Percentiles rank a stretch among this genome's conserved stretches.
phyloP scores from a whole-genome alignment of 2,888 invertebrate species.

The Stenodema calcarata region DNA sequence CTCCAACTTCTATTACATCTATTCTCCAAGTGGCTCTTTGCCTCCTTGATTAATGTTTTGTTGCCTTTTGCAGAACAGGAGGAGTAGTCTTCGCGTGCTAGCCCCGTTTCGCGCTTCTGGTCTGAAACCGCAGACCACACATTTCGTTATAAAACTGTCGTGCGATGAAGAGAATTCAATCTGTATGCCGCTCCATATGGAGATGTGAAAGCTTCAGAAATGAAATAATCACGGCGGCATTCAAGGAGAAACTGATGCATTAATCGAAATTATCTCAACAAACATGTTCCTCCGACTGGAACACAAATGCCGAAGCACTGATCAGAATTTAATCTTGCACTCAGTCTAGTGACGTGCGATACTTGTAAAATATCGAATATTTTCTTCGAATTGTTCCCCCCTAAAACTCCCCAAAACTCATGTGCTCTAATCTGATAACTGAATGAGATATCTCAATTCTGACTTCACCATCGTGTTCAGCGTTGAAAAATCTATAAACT shows the following conservation, averaged over 20 bases:
- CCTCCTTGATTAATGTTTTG: slow-evolving; percentile 20
- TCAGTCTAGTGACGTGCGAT: no score
- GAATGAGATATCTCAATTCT: no score
- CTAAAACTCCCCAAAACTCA: no score
- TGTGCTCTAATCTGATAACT: no score
- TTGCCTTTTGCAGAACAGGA: neutral
- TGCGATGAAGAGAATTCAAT: neutral
- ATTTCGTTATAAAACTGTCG: neutral
- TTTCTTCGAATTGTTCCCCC: no score
- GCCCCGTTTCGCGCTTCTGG: neutral
- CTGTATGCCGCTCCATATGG: neutral
- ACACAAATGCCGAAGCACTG: no score
- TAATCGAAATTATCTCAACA: no score
- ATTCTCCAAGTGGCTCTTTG: slow-evolving; percentile 21
- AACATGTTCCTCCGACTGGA: no score
- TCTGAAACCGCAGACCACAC: neutral
- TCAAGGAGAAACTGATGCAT: neutral
- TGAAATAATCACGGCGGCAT: neutral
- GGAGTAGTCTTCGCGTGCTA: neutral
- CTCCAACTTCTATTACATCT: slow-evolving; percentile 21
- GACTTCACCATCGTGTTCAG: no score
- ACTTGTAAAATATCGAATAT: no score
- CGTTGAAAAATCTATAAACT: no score
- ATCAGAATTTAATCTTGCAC: no score
- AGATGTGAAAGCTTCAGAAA: neutral